Conservation (phyloP, 2,113 vertebrate species). For the Piprites chloris region DNA sequence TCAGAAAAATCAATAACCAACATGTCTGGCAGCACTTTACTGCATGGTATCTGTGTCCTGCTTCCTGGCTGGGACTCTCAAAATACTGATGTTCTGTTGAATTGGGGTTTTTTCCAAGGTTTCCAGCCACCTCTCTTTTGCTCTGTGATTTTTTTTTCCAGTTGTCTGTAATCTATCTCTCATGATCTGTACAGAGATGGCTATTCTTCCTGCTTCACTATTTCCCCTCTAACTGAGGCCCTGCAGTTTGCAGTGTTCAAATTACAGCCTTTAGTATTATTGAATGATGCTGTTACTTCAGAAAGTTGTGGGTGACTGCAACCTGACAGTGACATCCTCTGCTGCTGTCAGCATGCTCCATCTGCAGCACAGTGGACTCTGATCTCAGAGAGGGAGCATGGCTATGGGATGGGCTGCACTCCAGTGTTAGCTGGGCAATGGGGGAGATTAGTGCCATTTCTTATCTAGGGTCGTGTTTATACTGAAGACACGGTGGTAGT, state of each 20-base stretch:
- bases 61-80: constrained; percentile 38
- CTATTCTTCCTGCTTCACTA: not conserved
- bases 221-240: constrained; percentile 46
- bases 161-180: constrained; percentile 58
- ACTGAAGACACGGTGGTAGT: not conserved
- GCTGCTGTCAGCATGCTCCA: not conserved
- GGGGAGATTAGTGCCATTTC: not conserved
- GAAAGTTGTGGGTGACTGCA: not conserved
- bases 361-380: not conserved
- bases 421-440: not conserved
- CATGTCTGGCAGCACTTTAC: constrained; percentile 54
- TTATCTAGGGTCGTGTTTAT: not conserved
- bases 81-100: constrained; percentile 31
- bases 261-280: not conserved
- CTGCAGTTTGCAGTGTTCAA: constrained; percentile 41
- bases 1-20: constrained; percentile 58
- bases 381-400: accelerated
- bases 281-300: not conserved
- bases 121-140: constrained; percentile 27
- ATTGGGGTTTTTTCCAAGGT: constrained; percentile 35
- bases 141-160: not conserved
- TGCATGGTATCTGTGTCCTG: constrained; percentile 54
- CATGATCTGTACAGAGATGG: constrained; percentile 34
- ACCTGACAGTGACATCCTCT: not conserved
- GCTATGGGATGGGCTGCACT: accelerated